These are phyloP conservation scores for Drosophila kuntzei DNA, from an alignment of 2,888 invertebrate species.

Conservation along the genomic window DNA sequence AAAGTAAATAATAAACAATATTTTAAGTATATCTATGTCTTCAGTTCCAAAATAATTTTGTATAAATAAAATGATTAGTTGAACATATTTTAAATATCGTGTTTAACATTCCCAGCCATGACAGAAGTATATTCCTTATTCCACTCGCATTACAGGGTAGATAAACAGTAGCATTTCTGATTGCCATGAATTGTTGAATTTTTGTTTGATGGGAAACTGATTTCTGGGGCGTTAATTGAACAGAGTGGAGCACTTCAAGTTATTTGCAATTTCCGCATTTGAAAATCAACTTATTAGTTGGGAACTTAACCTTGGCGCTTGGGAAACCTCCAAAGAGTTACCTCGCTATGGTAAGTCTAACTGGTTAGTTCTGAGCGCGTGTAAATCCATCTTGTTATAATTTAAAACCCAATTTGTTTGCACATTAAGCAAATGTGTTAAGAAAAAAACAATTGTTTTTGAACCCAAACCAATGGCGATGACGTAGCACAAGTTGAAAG, in stretches of 20 bases:
- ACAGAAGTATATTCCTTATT: not conserved
- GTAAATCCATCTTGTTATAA: constrained; percentile 62
- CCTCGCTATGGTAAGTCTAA: not conserved
- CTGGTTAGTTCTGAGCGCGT: constrained; percentile 34
- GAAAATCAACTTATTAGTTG: constrained; percentile 61
- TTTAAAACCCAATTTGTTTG: constrained; percentile 63
- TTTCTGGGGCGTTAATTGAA: constrained; percentile 73
- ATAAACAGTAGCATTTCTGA: constrained; percentile 50
- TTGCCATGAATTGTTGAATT: constrained; percentile 44
- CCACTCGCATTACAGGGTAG: constrained; percentile 23
- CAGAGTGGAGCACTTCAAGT: constrained; percentile 39
- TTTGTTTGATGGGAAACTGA: constrained; percentile 65
- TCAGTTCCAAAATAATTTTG: too few relatives aligned
- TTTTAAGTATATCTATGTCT: not conserved
- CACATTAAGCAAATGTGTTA: constrained; percentile 61
- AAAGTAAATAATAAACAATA: not conserved
- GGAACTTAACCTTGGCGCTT: constrained; percentile 61
- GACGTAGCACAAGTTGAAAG: constrained; percentile 67
- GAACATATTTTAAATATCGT: too few relatives aligned
- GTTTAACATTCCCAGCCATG: not conserved
- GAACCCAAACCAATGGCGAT: constrained; percentile 36
- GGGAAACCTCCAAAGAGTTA: constrained; percentile 55
- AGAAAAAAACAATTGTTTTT: constrained; percentile 64
- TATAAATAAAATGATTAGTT: too few relatives aligned
- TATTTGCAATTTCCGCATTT: constrained; percentile 65